Conservation (phyloP, 2,797 vertebrate genomes). For the Lepilemur ruficaudatus region DNA sequence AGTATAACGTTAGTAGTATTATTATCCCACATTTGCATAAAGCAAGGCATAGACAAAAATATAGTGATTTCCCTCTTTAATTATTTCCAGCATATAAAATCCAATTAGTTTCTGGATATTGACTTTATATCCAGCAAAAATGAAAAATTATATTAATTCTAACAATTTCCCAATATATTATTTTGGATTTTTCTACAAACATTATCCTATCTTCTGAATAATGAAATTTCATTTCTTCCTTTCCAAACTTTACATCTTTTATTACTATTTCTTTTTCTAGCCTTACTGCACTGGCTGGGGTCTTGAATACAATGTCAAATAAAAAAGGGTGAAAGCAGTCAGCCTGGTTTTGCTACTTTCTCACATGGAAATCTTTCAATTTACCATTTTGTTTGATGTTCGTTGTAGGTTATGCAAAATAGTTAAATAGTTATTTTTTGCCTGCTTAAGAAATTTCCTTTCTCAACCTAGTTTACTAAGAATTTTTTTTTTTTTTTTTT, state of each 20-base stretch:
- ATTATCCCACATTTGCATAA: neutral
- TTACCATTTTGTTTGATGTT: neutral
- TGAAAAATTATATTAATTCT: neutral
- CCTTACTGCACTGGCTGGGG: neutral
- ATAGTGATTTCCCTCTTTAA: neutral
- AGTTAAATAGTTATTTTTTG: neutral
- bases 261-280: neutral
- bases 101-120: neutral
- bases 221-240: neutral
- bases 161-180: neutral
- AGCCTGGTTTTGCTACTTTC: neutral
- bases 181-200: neutral
- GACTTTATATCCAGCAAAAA: neutral
- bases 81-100: neutral
- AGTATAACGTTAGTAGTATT: neutral
- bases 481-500: neutral
- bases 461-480: neutral
- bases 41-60: neutral
- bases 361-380: neutral
- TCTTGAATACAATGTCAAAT: neutral
- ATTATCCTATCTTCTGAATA: neutral
- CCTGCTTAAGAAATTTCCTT: neutral
- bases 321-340: neutral
- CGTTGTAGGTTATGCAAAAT: neutral
- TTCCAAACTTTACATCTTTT: neutral